These are phyloP conservation scores for Conistra vaccinii DNA, from an alignment of 2,888 invertebrate species.

Conservation along the genomic window DNA sequence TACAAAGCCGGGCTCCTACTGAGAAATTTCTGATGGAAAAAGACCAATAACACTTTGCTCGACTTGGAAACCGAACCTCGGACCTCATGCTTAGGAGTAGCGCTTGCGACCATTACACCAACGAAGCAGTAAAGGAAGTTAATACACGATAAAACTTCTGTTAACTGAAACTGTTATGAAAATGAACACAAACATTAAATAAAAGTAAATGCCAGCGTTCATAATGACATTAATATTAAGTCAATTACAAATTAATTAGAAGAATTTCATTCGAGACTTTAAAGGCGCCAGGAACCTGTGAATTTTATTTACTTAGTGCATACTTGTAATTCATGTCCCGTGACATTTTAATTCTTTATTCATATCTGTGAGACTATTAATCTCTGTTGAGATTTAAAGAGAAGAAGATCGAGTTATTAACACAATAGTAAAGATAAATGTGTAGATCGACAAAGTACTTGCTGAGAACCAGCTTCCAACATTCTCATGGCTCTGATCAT, in stretches of 20 bases:
- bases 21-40: too few species aligned
- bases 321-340: slow-evolving; percentile 5
- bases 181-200: slow-evolving; percentile 21
- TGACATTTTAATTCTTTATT: neutral
- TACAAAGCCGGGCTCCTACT: too few species aligned
- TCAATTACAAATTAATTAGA: slow-evolving; percentile 39
- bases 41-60: too few species aligned
- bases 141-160: slow-evolving; percentile 1
- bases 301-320: neutral
- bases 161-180: slow-evolving; percentile 5
- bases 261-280: slow-evolving; percentile 30
- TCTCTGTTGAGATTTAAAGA: too few species aligned
- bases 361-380: neutral
- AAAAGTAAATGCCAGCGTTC: slow-evolving; percentile 26
- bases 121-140: neutral
- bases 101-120: too few species aligned
- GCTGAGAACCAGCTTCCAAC: too few species aligned
- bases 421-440: too few species aligned
- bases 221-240: slow-evolving; percentile 24
- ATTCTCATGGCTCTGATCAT: too few species aligned
- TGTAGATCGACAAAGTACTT: too few species aligned
- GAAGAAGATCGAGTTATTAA: too few species aligned
- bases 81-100: too few species aligned
- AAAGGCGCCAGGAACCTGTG: slow-evolving; percentile 8
- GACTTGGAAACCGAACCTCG: too few species aligned